These are phyloP conservation scores for Diplolepis rosae DNA, from an alignment of 2,888 invertebrate species.

Conservation along the genomic window DNA sequence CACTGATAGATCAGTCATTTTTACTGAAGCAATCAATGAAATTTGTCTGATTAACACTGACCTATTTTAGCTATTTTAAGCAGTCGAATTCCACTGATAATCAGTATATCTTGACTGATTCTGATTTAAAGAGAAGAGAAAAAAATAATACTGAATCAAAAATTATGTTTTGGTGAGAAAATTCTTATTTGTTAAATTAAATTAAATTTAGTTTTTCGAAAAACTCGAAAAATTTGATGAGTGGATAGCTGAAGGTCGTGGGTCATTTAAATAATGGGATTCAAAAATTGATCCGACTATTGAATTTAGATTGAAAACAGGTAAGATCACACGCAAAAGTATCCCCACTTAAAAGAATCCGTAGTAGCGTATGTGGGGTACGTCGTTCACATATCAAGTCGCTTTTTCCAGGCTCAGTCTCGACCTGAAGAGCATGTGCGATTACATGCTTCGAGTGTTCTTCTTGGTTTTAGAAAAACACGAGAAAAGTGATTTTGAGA, in stretches of 20 bases:
- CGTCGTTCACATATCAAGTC: constrained; percentile 61
- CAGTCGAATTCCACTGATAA: no score
- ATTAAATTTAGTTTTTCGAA: no score
- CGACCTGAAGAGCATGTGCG: constrained; percentile 53
- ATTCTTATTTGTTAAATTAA: no score
- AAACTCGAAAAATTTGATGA: not conserved
- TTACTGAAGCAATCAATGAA: no score
- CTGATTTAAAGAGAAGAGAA: no score
- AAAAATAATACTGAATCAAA: no score
- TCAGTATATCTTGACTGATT: no score
- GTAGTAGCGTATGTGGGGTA: constrained; percentile 59
- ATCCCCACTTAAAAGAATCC: constrained; percentile 62
- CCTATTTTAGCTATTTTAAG: no score
- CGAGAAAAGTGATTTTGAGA: not conserved
- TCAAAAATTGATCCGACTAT: not conserved
- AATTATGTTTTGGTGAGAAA: no score
- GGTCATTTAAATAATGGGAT: not conserved
- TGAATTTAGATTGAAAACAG: constrained; percentile 39
- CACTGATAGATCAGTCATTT: no score
- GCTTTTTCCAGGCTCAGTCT: constrained; percentile 60
- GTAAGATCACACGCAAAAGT: constrained; percentile 47
- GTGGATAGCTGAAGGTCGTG: constrained; percentile 22
- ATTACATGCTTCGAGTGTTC: constrained; percentile 48
- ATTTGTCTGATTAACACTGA: no score
- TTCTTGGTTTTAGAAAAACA: not conserved